Evolutionary conservation across 2,888 invertebrate species (phyloP), one percentile per base, ranked within the genome.

Genomic region (Brachyopa scutellaris): DNA sequence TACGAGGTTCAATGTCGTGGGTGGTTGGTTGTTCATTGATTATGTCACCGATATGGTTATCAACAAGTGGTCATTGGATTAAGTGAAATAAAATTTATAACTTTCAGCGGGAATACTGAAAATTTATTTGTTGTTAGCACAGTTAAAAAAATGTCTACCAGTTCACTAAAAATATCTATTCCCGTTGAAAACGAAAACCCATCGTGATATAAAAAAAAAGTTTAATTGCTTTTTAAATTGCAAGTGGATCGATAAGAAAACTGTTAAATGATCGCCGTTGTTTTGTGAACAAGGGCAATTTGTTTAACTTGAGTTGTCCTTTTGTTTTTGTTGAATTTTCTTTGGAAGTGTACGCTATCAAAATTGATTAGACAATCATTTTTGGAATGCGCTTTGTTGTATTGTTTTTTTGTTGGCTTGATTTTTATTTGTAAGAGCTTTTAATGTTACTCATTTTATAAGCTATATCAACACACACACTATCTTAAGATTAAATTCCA

Each of bases 221-320:
- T 40, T 64, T 72, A 64, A 78, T 78, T 62, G 51, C 51, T 57
- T 59, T 73, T 53, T 47, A 59, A 79, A 79, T 45, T 74, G 45
- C 51, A 38, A 66, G n/a, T 51, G 15, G 59, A 73, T 79, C 45
- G 61, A 79, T 74, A 64, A 47, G 53, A 38, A 31, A 45, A 57
- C 21, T 26, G 19, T 23, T 55, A 26, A 57, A 33, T 55, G 55
- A 49, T 74, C 45, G 17, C 21, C 13, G 17, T 21, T 53, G 31
- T 69, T 40, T 73, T 66, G 74, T 74, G 66, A 79, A 67, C 47
- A 55, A 61, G 67, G 29, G 67, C 55, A 79, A 79, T 79, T 73
- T 61, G 61, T 23, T 70, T 17, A 33, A 7, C 4, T 19, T 49
- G n/a, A n/a, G 21, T 49, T 47, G 8, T 74, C 31, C 15, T 57